phyloP scores from a whole-genome alignment of 2,797 vertebrate species.

The Trematomus bernacchii region DNA sequence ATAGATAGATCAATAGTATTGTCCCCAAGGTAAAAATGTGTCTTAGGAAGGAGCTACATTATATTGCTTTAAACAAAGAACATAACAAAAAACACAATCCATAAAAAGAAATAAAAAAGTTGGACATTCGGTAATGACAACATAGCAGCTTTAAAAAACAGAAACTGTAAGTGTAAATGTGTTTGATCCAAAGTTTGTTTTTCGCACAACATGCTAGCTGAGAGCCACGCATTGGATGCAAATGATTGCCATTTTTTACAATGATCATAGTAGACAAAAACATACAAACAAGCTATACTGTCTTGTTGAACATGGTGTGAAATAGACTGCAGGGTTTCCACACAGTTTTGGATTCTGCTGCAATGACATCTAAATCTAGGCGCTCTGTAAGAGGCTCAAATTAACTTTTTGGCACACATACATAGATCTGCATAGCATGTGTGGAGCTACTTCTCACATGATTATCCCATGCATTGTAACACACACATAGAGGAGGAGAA shows the following conservation, averaged over 20 bases:
- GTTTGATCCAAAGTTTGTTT: slow-evolving; percentile 10
- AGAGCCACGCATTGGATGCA: background rate
- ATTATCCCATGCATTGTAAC: slow-evolving; percentile 54
- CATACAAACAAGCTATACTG: background rate
- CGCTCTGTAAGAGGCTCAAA: background rate
- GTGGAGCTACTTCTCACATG: slow-evolving; percentile 55
- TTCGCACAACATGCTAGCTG: background rate
- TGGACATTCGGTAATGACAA: no score
- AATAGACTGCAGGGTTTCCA: slow-evolving; percentile 4
- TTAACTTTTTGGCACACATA: slow-evolving; percentile 17
- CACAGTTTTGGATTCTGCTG: background rate
- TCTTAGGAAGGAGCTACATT: no score
- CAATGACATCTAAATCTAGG: slow-evolving; percentile 1
- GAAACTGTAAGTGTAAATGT: no score
- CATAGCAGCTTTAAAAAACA: no score
- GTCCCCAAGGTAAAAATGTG: no score
- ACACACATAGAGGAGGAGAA: slow-evolving; percentile 19
- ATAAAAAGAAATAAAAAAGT: no score
- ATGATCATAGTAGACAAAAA: background rate
- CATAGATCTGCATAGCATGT: slow-evolving; percentile 36
- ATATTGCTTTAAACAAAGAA: no score
- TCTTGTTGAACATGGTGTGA: background rate
- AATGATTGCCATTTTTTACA: background rate
- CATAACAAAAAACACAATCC: no score
- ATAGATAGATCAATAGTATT: no score